phyloP scores from a whole-genome alignment of 2,113 vertebrate genomes.

The Hystrix cristata region DNA sequence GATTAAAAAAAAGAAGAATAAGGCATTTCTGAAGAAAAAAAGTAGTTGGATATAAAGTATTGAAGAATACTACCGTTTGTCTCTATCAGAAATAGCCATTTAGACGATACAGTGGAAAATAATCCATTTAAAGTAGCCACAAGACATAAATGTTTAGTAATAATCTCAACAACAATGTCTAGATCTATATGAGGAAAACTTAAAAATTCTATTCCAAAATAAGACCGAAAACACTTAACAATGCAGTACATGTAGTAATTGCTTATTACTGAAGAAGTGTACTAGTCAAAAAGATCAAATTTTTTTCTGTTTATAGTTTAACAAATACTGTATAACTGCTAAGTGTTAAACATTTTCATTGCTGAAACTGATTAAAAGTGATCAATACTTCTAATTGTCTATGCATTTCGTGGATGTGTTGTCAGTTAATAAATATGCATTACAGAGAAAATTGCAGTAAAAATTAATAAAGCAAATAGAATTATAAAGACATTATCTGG shows the following conservation, averaged over 20 bases:
- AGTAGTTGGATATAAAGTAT: constrained; percentile 8
- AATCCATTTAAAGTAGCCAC: not conserved
- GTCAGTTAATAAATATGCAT: not conserved
- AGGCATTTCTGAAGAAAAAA: not conserved
- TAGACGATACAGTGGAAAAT: constrained; percentile 2
- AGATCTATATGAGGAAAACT: constrained; percentile 6
- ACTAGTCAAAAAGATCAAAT: not conserved
- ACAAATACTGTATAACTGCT: not conserved
- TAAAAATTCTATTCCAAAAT: not conserved
- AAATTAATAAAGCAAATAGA: not conserved
- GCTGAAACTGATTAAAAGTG: not conserved
- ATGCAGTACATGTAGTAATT: not conserved
- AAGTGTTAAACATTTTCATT: not conserved
- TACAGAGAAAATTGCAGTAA: not conserved
- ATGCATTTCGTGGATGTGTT: not conserved
- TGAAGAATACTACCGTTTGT: not conserved
- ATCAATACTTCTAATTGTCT: not conserved
- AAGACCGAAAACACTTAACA: constrained; percentile 10
- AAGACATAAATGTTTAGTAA: constrained; percentile 39
- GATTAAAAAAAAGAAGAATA: no score
- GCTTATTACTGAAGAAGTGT: not conserved
- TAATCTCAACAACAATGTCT: not conserved
- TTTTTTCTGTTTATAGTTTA: not conserved
- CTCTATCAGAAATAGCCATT: constrained; percentile 8
- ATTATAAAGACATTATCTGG: not conserved